Evolutionary conservation across 2,113 vertebrate species (phyloP), one percentile per base, ranked within the genome.

Genomic region (Ammospiza caudacuta): DNA sequence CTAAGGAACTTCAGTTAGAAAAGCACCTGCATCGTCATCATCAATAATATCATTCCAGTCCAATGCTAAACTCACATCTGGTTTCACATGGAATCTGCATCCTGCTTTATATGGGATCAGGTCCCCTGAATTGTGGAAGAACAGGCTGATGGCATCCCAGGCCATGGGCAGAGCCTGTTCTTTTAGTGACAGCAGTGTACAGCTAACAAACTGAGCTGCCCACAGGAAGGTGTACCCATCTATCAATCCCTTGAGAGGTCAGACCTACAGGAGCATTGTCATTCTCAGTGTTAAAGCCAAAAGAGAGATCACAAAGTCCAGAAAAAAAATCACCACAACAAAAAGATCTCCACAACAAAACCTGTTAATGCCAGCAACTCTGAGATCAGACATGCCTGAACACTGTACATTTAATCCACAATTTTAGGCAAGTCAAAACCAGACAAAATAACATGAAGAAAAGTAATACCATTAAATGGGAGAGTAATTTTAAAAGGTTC

Each of bases 161-260:
- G 59, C 18, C 52, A 24, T 0, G 1, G 46, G 49, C 27, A 70
- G 37, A 76, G 55, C n/a, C 64, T 49, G 21, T 41, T 73, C 37
- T 62, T 74, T 52, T 2, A 5, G 11, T 41, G 47, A 41, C 1
- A 3, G 59, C 3, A 63, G 20, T 0, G 0, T 15, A 37, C 1
- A 1, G 24, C 31, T 20, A 44, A 57, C 2, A 3, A 69, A 61
- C 0, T 47, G 11, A 81, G 59, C 33, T 33, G 43, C 12, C 19
- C 22, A 12, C 2, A 18, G 2, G 11, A 15, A 23, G 41, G 46
- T 15, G 12, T 33, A 52, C 5, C 44, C 44, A 49, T 5, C 2
- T 10, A 76, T 7, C n/a, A 77, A 5, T 12, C 41, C n/a, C n/a
- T 4, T 44, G 29, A 55, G 37, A 63, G 17, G 22, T 28, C 76